Evolutionary conservation across 2,113 vertebrate genomes (phyloP).

Genomic region (Calonectris borealis): DNA sequence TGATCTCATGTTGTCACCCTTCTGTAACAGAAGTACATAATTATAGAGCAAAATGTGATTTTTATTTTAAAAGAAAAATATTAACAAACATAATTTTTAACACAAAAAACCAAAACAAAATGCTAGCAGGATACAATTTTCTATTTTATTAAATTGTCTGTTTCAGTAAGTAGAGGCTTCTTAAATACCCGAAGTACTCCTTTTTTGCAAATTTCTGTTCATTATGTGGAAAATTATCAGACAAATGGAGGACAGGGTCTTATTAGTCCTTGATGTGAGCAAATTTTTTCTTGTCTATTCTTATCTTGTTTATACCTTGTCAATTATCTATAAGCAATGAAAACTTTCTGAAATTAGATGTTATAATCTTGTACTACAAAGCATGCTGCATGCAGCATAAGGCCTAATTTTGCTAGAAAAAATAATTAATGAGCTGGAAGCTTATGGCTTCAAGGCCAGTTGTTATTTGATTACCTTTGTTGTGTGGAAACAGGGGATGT

Average conservation of each 20-base stretch:
- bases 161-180: neutral
- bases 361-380: neutral
- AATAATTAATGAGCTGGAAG: neutral
- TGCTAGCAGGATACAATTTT: neutral
- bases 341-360: neutral
- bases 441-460: neutral
- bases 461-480: neutral
- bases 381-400: neutral
- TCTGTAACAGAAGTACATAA: neutral
- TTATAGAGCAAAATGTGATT: neutral
- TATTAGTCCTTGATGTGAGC: neutral
- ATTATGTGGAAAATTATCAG: neutral
- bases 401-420: neutral
- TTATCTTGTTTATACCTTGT: neutral
- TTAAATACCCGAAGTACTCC: neutral
- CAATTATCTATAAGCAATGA: neutral
- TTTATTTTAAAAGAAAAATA: neutral
- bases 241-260: neutral
- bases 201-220: neutral
- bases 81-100: neutral
- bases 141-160: neutral
- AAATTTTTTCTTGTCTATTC: neutral
- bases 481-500: neutral
- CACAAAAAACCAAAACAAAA: neutral
- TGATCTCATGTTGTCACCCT: neutral